Base-by-base conservation (phyloP, 1,140 invertebrate genomes). In the Drepana arcuata region DNA sequence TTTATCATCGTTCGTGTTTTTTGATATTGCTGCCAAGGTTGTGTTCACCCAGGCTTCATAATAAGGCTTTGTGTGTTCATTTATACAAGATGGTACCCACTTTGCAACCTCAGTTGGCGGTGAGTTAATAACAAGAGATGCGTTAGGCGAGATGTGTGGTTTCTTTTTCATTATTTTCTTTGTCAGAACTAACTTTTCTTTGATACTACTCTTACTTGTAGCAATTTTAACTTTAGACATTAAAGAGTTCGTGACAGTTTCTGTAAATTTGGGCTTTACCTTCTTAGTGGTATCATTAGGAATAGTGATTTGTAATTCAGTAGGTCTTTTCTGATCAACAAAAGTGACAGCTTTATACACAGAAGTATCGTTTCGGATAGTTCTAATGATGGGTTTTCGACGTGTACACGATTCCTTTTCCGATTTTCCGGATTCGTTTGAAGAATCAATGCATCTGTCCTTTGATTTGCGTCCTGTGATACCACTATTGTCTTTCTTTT, bases 21-120 rank as follows among this genome's bases (percentile, higher is more conserved):
- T 69, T 0, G 60, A 47, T 11, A 69, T 44, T 1, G 66, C 67
- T 7, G 67, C 40, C 6, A 69, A 16, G 0, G 60, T 67, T 3
- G 56, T 71, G 14, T 66, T 46, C 0, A 79, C 50, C 72, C 74
- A 79, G 0, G 72, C 74, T 29, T 77, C 74, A 41, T 79, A 79
- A 28, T 77, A 77, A 1, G 56, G 62, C 35, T 63, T 63, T 0
- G 68, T 67, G 7, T 67, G 55, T n/a, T 49, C 38, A 2, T 56
- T 62, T 0, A 64, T 28, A 2, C 42, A 58, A 7, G 41, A 34
- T 2, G 68, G 59, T 13, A 47, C 54, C 69, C 67, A 75, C 38
- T 71, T 75, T 0, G 63, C 67, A 0, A 72, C 56, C 46, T 72
- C 69, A 0, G 69, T 73, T n/a, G 47, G 42, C 13, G 61, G 58